Conservation (phyloP, 2,797 vertebrate genomes). For the Streptopelia turtur region DNA sequence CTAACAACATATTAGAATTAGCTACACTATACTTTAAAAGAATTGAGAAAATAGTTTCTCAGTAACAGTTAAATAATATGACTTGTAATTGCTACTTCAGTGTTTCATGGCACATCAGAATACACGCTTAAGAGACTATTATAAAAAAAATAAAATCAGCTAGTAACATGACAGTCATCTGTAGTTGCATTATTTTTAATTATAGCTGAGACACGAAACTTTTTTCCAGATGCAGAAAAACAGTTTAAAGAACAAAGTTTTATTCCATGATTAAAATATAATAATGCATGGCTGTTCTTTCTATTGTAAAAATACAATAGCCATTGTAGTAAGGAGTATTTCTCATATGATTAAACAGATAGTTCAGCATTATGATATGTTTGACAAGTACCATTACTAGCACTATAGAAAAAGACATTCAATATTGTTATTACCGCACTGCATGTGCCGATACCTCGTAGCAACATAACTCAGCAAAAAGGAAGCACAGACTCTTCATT, state of each 20-base stretch:
- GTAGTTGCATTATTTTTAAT: conserved; percentile 30
- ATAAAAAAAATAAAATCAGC: not conserved
- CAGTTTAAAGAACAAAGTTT: conserved; percentile 16
- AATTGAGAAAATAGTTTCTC: conserved; percentile 1
- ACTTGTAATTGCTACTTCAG: conserved; percentile 12
- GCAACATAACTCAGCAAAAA: not conserved
- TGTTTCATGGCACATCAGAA: not conserved
- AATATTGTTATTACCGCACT: conserved; percentile 27
- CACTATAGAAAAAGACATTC: conserved; percentile 29
- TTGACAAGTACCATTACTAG: conserved; percentile 39
- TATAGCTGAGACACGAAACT: not conserved
- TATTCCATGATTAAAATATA: conserved; percentile 13
- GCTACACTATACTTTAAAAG: conserved; percentile 16
- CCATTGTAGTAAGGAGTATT: conserved; percentile 11
- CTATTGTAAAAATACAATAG: conserved; percentile 30
- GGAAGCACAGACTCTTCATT: not conserved
- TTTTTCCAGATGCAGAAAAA: not conserved
- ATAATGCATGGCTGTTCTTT: not conserved
- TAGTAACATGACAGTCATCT: not conserved
- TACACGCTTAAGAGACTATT: not conserved
- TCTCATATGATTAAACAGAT: conserved; percentile 41
- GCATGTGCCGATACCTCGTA: not conserved
- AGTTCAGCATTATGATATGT: conserved; percentile 23
- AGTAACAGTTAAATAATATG: conserved; percentile 19
- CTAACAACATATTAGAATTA: not conserved